Evolutionary conservation across 2,888 invertebrate genomes (phyloP), one percentile per base, ranked within the genome.

Genomic region (Ormyrus labotus): DNA sequence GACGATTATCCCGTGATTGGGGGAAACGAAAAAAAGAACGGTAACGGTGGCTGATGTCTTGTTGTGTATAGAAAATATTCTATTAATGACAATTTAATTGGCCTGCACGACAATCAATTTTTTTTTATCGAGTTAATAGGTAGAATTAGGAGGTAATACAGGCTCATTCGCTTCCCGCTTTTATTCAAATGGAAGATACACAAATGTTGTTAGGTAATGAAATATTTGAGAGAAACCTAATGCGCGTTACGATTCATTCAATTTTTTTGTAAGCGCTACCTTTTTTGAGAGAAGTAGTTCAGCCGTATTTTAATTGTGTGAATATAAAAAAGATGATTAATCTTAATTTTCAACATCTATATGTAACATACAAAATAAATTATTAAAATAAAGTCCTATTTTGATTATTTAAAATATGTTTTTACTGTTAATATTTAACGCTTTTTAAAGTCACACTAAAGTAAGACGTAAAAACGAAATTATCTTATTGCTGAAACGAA

Each of bases 21-120:
- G 19, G 71, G 61, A 61, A 61, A 45, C 19, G 53, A 50, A 63
- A 63, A 63, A 72, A 53, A 50, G 8, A 65, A 11, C 6, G 2
- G 19, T 63, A 72, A 72, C 63, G 47, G 61, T 53, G 11, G 1
- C 51, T 11, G 71, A 45, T 47, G 45, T 34, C 53, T n/a, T 48
- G 45, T n/a, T 53, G 53, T 72, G 34, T 34, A 34, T 55, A 53
- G 47, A 72, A 61, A 11, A 45, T 63, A 64, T 74, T 65, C 73
- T 74, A 74, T 64, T 74, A 74, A 74, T 50, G 73, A 74, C 57
- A 55, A 55, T 74, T 57, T 65, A 74, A 74, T 65, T 74, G 65
- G 48, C 19, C 11, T 50, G 48, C 58, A 57, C 57, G 60, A 19
- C 19, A 65, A 74, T 74, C 73, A 74, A 65, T 74, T 65, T 65